These are phyloP conservation scores for Petaurus breviceps DNA, from an alignment of 2,113 vertebrate species.

Conservation along the genomic window DNA sequence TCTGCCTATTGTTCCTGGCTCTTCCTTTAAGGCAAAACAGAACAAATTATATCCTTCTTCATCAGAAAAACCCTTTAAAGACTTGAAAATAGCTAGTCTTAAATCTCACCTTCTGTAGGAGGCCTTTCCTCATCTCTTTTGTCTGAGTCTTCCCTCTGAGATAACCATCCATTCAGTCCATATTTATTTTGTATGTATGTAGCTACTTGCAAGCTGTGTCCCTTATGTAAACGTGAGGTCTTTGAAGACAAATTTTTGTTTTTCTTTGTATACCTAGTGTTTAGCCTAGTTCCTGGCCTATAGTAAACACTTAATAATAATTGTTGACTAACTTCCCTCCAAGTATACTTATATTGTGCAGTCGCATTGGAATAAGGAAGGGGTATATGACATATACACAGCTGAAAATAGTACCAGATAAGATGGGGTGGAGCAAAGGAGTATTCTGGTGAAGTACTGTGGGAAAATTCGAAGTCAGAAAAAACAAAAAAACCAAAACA, in stretches of 20 bases:
- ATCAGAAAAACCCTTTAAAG: not conserved
- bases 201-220: not conserved
- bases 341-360: not conserved
- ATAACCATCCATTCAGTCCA: not conserved
- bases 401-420: not conserved
- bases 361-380: not conserved
- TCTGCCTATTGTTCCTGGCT: not conserved
- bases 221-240: not conserved
- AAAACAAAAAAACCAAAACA: not conserved
- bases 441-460: not conserved
- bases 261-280: not conserved
- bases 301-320: not conserved
- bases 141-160: not conserved
- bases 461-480: not conserved
- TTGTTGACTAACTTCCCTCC: not conserved
- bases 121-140: not conserved
- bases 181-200: not conserved
- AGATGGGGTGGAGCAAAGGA: not conserved
- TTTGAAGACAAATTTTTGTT: not conserved
- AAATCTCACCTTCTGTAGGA: not conserved
- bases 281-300: not conserved
- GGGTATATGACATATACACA: not conserved
- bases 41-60: not conserved
- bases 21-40: not conserved
- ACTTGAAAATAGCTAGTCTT: not conserved